Conservation (phyloP, 2,797 vertebrate species). For the Siniperca undulata region DNA sequence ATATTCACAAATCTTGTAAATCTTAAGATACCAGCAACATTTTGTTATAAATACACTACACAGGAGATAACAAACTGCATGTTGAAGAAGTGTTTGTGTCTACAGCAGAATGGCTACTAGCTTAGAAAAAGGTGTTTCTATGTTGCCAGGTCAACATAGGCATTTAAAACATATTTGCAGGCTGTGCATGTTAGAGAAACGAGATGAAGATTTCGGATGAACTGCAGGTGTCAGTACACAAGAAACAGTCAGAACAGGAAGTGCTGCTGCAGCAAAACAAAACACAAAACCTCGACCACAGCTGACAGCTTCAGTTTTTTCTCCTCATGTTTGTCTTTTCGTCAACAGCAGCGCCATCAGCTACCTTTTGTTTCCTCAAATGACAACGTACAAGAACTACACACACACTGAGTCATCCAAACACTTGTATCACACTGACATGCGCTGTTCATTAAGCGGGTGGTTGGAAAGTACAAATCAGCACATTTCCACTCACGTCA, state of each 20-base stretch:
- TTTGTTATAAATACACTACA: neutral
- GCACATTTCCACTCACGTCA: conserved; percentile 42
- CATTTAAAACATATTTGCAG: neutral
- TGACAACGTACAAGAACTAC: neutral
- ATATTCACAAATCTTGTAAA: too few species aligned
- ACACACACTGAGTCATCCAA: conserved; percentile 6
- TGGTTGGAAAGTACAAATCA: conserved; percentile 51
- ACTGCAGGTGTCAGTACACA: neutral
- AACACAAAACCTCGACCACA: neutral
- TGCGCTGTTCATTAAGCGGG: conserved; percentile 15
- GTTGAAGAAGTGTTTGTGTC: neutral
- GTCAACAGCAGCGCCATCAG: neutral
- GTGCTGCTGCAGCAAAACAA: conserved; percentile 20
- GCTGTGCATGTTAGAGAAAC: neutral
- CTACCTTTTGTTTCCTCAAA: conserved; percentile 9
- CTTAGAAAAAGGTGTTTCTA: too few species aligned
- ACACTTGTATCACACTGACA: conserved; percentile 16
- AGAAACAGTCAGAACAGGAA: neutral
- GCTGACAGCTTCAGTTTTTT: neutral
- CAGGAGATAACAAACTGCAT: neutral
- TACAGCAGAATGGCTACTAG: neutral
- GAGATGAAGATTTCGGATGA: too few species aligned
- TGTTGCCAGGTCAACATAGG: neutral
- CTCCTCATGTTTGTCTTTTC: neutral
- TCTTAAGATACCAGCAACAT: too few species aligned